Base-by-base conservation (phyloP, 2,113 vertebrate genomes). In the Fregetta grallaria region DNA sequence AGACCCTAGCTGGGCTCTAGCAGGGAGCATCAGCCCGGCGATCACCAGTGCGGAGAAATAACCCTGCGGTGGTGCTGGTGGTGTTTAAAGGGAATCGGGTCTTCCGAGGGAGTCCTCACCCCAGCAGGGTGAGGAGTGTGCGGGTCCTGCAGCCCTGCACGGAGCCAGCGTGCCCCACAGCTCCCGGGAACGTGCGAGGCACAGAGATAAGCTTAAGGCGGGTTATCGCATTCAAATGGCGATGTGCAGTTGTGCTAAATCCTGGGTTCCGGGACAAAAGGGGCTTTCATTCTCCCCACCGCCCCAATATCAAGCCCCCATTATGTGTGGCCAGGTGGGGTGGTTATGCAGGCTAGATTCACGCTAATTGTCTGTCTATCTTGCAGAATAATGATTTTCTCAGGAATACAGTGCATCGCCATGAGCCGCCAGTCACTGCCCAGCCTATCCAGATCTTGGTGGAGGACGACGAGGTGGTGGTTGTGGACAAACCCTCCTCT, bases 401-500 rank as follows among this genome's bases (percentile, higher is more conserved):
- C 77, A 97, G 96, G 96, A 99, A 99, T 94, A 99, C 98, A 0
- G 98, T 99, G 47, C 99, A 99, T 84, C 99, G 99, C 34, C 99
- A 99, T 3, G 99, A 99, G 97, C 99, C 99, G 2, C 99, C 99
- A 0, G 99, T 99, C 9, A 98, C 98, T 0, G 98, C 98, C 23
- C 98, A 97, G 47, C 98, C 99, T 1, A 78, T 99, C 90, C 96
- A 98, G 77, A 95, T 99, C 42, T 93, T 99, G 77, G 99, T 97
- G 17, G 98, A 99, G 81, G 97, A 99, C 0, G 97, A 99, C 2
- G 98, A 99, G 30, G 96, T 99, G 72, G 98, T 99, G 11, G 99
- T 99, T 23, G 99, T 99, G 30, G 98, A 99, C 96, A 99, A 99
- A 77, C 99, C 99, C 1, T 98, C 99, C 18, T 99, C 99, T 9